phyloP scores from a whole-genome alignment of 2,797 vertebrate genomes.

The Anniella stebbinsi region DNA sequence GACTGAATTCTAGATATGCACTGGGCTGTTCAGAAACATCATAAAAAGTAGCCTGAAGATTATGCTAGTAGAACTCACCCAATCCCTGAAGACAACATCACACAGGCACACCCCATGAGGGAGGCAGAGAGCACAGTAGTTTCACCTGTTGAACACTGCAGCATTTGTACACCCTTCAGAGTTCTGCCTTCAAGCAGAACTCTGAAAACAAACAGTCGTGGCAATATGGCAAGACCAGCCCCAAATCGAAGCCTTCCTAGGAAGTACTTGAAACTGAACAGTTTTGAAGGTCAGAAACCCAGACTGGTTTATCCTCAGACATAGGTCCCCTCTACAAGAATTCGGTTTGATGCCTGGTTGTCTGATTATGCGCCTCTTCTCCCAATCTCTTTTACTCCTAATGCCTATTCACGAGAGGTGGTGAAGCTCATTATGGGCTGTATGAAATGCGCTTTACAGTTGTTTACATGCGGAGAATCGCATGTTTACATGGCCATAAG shows the following conservation, averaged over 20 bases:
- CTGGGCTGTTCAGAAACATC: not conserved
- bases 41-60: constrained; percentile 5
- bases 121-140: not conserved
- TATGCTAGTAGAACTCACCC: not conserved
- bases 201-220: not conserved
- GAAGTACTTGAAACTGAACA: not conserved
- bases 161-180: not conserved
- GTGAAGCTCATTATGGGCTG: too few relatives aligned
- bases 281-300: not conserved
- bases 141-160: not conserved
- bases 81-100: not conserved
- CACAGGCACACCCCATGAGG: not conserved
- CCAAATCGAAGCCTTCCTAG: not conserved
- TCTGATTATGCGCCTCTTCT: too few relatives aligned
- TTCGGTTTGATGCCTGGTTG: too few relatives aligned
- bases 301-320: not conserved
- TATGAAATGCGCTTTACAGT: too few relatives aligned
- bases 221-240: not conserved
- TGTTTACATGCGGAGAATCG: too few relatives aligned
- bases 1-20: not conserved
- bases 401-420: too few relatives aligned
- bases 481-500: too few relatives aligned
- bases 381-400: too few relatives aligned
- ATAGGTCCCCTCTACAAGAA: too few relatives aligned
- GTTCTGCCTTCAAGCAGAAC: not conserved